Conservation (phyloP, 92 coral and sea anemone genomes). For the Siderastrea siderea region DNA sequence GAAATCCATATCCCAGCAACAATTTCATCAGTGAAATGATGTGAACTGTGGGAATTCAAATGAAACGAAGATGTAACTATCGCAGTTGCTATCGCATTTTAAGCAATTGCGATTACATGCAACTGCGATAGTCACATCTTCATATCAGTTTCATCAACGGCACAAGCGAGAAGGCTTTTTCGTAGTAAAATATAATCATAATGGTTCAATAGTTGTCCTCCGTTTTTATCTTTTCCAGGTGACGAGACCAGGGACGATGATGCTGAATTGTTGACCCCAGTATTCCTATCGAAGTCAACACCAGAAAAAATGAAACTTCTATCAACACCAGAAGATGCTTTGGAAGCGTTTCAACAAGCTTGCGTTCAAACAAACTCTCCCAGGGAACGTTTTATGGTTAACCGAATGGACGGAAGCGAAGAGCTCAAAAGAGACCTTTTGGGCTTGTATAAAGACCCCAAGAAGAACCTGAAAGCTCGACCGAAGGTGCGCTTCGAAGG, state of each 20-base stretch:
- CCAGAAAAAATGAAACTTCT: constrained; percentile 17
- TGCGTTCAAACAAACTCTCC: not conserved
- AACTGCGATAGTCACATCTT: too few relatives aligned
- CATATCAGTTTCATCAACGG: too few relatives aligned
- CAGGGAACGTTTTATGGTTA: constrained; percentile 37
- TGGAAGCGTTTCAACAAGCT: constrained; percentile 23
- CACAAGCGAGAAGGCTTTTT: too few relatives aligned
- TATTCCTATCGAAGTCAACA: not conserved
- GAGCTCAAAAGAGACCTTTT: constrained; percentile 45
- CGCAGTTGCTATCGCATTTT: too few relatives aligned
- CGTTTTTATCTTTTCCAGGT: not conserved
- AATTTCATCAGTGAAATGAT: too few relatives aligned
- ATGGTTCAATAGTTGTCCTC: not conserved
- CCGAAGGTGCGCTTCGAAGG: constrained; percentile 61
- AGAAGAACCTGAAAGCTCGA: constrained; percentile 36
- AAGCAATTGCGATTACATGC: too few relatives aligned
- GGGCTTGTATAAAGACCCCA: constrained; percentile 53
- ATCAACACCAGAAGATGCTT: not conserved
- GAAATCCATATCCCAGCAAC: too few relatives aligned
- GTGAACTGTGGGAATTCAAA: too few relatives aligned
- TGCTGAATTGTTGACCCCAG: constrained; percentile 9
- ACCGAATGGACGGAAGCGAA: constrained; percentile 48
- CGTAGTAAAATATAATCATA: too few relatives aligned
- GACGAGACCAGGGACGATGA: not conserved
- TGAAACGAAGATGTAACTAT: too few relatives aligned